Evolutionary conservation across 2,113 vertebrate genomes (phyloP).

Genomic region (Machaerirhynchus nigripectus): DNA sequence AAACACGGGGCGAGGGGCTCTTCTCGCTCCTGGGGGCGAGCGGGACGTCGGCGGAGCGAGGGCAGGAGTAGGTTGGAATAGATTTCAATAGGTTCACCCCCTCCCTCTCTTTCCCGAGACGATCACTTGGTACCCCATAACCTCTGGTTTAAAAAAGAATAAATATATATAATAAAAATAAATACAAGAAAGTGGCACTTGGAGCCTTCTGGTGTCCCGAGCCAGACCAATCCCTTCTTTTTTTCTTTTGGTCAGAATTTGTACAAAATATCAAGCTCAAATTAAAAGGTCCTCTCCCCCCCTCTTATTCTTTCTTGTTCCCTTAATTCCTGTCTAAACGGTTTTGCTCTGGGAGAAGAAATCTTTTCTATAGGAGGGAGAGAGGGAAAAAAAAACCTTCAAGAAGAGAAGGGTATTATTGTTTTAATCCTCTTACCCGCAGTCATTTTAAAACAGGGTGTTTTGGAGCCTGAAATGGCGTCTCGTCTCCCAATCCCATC

Average conservation of each 20-base stretch:
- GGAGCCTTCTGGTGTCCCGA: background rate
- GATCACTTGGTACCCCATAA: background rate
- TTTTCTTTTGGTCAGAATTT: slow-evolving; percentile 62
- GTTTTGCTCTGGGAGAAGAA: slow-evolving; percentile 96
- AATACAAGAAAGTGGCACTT: background rate
- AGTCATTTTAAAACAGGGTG: slow-evolving; percentile 92
- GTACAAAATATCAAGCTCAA: slow-evolving; percentile 86
- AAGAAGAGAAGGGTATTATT: slow-evolving; percentile 98
- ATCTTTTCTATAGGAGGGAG: slow-evolving; percentile 92
- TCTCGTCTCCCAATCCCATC: slow-evolving; percentile 84
- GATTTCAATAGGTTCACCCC: background rate
- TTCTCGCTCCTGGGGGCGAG: background rate
- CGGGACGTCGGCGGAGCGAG: background rate
- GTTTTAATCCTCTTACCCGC: slow-evolving; percentile 99
- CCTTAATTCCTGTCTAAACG: slow-evolving; percentile 99
- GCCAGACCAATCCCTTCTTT: background rate
- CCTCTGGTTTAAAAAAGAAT: background rate
- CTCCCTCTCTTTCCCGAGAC: background rate
- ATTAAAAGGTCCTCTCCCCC: slow-evolving; percentile 77
- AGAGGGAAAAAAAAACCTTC: slow-evolving; percentile 71
- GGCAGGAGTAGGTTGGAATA: background rate
- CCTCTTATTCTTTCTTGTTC: slow-evolving; percentile 83
- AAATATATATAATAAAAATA: slow-evolving; percentile 34
- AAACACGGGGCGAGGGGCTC: background rate
- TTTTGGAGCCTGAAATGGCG: slow-evolving; percentile 93